A percentile compares a stretch with the other conserved stretches of the same genome.
Evolutionary conservation across 2,113 vertebrate species (phyloP).

Genomic region (Neogobius melanostomus): DNA sequence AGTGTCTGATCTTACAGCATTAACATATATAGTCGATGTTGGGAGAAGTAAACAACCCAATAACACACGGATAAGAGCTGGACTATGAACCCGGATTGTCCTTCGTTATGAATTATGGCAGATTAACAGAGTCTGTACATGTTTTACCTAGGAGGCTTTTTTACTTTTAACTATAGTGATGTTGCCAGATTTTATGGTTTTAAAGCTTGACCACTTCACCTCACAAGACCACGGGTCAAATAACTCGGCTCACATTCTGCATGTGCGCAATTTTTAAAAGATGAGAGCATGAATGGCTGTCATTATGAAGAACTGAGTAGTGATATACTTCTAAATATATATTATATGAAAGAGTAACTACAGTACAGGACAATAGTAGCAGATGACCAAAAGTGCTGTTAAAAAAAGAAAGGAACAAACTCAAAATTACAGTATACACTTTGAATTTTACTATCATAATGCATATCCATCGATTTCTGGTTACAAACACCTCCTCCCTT

Average conservation of each 20-base stretch:
- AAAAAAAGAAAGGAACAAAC: no score
- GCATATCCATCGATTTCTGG: no score
- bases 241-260: neutral
- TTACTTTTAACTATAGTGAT: neutral
- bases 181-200: neutral
- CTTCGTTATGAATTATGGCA: neutral
- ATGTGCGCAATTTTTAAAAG: neutral
- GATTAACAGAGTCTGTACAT: neutral
- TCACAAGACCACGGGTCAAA: neutral
- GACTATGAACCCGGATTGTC: neutral
- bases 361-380: no score
- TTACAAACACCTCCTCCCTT: no score
- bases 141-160: neutral
- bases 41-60: neutral
- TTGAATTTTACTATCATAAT: no score
- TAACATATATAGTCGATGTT: neutral
- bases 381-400: no score
- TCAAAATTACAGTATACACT: no score
- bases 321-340: no score
- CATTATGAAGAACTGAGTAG: no score
- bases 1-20: neutral
- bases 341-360: no score
- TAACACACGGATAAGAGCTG: neutral
- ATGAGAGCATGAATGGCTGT: no score
- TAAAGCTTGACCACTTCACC: neutral